Conservation (phyloP, 2,797 vertebrate species). For the Anas georgica region DNA sequence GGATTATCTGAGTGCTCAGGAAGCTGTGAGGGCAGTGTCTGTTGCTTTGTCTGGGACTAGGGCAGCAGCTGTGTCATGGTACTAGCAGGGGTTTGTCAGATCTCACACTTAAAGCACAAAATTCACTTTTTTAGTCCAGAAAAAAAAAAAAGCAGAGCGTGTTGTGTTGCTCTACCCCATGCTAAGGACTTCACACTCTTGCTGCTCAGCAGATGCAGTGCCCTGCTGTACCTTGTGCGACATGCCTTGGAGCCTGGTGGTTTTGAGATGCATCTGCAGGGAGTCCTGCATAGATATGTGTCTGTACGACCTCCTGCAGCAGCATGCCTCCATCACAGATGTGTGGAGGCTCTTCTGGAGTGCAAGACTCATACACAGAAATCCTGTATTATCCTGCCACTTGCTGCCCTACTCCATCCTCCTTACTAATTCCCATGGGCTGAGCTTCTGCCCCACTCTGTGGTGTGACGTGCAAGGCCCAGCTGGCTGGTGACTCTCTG, state of each 20-base stretch:
- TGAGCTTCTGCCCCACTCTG: too few relatives aligned
- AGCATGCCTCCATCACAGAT: not conserved
- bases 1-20: not conserved
- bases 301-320: not conserved
- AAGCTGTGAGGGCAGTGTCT: not conserved
- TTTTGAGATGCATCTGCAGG: fast-evolving
- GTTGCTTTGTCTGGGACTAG: not conserved
- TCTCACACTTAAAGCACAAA: not conserved
- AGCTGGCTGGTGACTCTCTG: not conserved
- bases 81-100: not conserved
- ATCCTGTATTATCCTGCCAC: not conserved
- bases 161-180: not conserved
- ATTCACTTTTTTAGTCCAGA: not conserved
- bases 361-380: not conserved
- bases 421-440: fast-evolving
- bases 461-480: not conserved
- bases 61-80: not conserved
- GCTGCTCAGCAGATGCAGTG: not conserved
- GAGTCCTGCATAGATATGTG: not conserved
- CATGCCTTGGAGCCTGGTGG: not conserved
- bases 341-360: not conserved
- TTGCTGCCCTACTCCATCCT: not conserved
- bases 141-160: not conserved
- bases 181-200: not conserved
- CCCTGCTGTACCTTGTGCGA: not conserved